phyloP scores from a whole-genome alignment of 2,797 vertebrate species.

The Peromyscus aztecus region DNA sequence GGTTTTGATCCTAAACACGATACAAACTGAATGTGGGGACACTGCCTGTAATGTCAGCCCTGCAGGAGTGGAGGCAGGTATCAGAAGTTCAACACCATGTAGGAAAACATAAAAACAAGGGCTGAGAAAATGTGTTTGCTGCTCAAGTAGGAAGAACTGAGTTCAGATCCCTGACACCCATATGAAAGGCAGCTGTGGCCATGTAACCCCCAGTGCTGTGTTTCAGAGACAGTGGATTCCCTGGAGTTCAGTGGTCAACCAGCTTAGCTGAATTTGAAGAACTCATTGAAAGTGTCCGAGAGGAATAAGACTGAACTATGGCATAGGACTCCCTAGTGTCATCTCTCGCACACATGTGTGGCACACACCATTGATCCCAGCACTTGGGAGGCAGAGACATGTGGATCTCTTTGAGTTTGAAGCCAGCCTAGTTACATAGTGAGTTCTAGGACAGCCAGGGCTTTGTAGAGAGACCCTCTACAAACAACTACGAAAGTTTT shows the following conservation, averaged over 20 bases:
- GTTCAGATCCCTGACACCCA: not conserved
- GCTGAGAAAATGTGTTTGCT: not conserved
- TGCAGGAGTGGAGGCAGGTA: not conserved
- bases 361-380: not conserved
- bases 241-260: not conserved
- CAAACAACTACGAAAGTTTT: not conserved
- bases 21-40: not conserved
- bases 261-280: not conserved
- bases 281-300: not conserved
- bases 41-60: not conserved
- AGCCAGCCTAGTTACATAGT: not conserved
- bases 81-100: not conserved
- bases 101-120: not conserved
- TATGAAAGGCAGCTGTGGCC: not conserved
- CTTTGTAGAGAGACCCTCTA: not conserved
- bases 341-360: not conserved
- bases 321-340: not conserved
- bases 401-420: not conserved
- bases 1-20: too few relatives aligned
- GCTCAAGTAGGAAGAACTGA: not conserved
- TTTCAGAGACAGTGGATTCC: not conserved
- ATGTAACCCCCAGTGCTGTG: not conserved
- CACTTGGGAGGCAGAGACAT: not conserved
- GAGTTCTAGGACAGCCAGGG: not conserved
- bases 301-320: not conserved